phyloP scores from a whole-genome alignment of 2,113 vertebrate genomes.

The Baryphthengus martii region DNA sequence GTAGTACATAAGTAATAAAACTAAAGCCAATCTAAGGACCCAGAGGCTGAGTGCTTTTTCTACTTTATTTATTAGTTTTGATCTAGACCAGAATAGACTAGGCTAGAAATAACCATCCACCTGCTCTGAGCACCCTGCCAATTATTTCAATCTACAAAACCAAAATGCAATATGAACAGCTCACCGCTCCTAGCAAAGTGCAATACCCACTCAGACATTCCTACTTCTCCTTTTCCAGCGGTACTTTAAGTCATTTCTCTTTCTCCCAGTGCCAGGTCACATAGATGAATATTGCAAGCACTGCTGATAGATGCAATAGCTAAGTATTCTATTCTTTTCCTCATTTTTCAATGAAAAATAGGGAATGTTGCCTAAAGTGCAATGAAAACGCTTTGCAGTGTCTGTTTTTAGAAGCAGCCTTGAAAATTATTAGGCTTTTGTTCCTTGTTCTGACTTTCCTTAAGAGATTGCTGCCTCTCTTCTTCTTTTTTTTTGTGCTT shows the following conservation, averaged over 20 bases:
- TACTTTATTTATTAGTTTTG: conserved; percentile 38
- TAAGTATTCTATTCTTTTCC: neutral
- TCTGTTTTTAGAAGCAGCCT: neutral
- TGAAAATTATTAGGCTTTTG: conserved; percentile 8
- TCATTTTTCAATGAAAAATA: conserved; percentile 10
- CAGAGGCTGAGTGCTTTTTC: conserved; percentile 1
- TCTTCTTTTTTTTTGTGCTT: neutral
- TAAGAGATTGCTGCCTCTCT: neutral
- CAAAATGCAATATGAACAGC: conserved; percentile 17
- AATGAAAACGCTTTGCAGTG: neutral
- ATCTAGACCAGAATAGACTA: neutral
- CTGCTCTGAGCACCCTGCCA: conserved; percentile 38
- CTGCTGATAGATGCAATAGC: conserved; percentile 13
- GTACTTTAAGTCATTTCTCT: conserved; percentile 14
- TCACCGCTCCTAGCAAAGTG: conserved; percentile 3
- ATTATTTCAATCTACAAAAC: conserved; percentile 34
- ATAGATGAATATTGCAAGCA: neutral
- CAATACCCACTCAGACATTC: neutral
- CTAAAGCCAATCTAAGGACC: neutral
- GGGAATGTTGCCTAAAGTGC: neutral
- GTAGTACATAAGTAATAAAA: conserved; percentile 11
- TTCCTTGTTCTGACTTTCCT: neutral
- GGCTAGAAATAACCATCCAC: conserved; percentile 39
- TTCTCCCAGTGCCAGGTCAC: neutral
- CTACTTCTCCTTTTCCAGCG: neutral